These are phyloP conservation scores for Helogale parvula DNA, from an alignment of 2,113 vertebrate genomes.

Conservation along the genomic window DNA sequence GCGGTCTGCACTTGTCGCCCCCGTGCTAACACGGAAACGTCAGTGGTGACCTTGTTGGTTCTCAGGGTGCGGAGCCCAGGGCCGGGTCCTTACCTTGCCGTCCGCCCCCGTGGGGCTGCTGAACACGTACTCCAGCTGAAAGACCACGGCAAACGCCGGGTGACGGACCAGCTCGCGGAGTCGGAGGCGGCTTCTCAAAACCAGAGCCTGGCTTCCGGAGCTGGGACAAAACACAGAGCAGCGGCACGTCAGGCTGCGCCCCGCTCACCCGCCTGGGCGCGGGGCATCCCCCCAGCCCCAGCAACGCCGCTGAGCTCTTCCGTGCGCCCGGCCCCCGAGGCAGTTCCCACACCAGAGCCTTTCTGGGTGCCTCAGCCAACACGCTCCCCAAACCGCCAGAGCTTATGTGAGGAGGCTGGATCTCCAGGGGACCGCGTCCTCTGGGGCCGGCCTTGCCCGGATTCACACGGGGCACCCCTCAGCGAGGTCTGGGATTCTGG, in stretches of 20 bases:
- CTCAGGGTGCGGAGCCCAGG: not conserved
- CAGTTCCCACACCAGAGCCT: not conserved
- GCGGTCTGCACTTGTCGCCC: fast-evolving
- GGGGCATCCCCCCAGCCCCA: fast-evolving
- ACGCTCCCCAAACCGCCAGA: not conserved
- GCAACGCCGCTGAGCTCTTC: fast-evolving
- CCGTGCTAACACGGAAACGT: fast-evolving
- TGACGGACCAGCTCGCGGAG: conserved; percentile 91
- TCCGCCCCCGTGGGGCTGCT: conserved; percentile 80
- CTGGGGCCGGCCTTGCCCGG: not conserved
- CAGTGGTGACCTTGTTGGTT: fast-evolving
- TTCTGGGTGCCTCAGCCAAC: not conserved
- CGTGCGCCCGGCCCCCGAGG: not conserved
- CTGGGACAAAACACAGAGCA: conserved; percentile 39
- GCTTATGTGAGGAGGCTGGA: fast-evolving
- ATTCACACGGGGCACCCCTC: fast-evolving
- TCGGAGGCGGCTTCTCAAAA: conserved; percentile 91
- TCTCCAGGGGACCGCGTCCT: fast-evolving
- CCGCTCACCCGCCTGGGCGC: not conserved
- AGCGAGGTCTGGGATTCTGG: fast-evolving
- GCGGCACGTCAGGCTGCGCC: fast-evolving
- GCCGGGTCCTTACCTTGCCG: conserved; percentile 85
- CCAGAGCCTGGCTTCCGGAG: conserved; percentile 82
- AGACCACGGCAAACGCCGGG: conserved; percentile 86
- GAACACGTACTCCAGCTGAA: conserved; percentile 95